These are phyloP conservation scores for Andinoacara biseriatus DNA, from an alignment of 2,113 vertebrate genomes.

Conservation along the genomic window DNA sequence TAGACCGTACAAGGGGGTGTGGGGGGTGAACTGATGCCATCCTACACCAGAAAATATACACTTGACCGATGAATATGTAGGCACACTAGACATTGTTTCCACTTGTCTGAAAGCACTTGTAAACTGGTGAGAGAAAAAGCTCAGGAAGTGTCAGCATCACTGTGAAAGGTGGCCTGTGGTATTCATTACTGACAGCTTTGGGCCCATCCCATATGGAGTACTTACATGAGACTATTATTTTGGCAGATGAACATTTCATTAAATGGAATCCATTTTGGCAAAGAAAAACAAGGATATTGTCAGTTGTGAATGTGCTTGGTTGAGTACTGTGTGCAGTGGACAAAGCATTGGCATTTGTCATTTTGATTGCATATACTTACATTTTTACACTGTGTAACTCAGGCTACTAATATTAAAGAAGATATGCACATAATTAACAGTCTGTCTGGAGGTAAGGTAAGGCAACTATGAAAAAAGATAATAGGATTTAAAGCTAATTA, in stretches of 20 bases:
- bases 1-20: neutral
- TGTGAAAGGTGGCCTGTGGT: constrained; percentile 26
- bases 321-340: constrained; percentile 16
- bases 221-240: constrained; percentile 31
- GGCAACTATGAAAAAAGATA: constrained; percentile 5
- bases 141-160: constrained; percentile 18
- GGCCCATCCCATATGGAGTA: constrained; percentile 14
- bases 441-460: neutral
- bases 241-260: constrained; percentile 60
- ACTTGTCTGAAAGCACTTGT: constrained; percentile 7
- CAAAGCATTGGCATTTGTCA: constrained; percentile 39
- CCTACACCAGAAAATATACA: constrained; percentile 29
- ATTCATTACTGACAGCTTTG: constrained; percentile 9
- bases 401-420: neutral
- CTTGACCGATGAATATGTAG: constrained; percentile 52
- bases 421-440: neutral
- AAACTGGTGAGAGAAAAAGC: constrained; percentile 1
- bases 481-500: constrained; percentile 38
- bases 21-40: neutral
- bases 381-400: constrained; percentile 17
- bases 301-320: constrained; percentile 18
- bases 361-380: constrained; percentile 49
- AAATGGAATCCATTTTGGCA: constrained; percentile 43
- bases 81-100: constrained; percentile 35
- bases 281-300: constrained; percentile 33